phyloP scores from a whole-genome alignment of 1,140 invertebrate genomes.

The Copidosoma floridanum region DNA sequence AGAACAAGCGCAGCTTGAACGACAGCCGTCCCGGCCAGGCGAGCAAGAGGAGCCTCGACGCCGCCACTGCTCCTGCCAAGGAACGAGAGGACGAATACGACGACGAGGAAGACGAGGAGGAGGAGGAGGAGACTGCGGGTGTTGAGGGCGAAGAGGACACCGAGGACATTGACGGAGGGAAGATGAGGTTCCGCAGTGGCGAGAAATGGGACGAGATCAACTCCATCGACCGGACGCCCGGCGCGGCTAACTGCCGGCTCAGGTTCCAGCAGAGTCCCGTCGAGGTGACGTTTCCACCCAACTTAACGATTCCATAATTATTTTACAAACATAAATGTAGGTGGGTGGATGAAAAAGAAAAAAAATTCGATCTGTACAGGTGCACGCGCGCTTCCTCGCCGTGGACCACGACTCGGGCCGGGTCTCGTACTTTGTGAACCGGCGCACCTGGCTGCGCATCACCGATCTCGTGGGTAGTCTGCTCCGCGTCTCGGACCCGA shows the following conservation, averaged over 20 bases:
- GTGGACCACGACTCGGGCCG: constrained; percentile 89
- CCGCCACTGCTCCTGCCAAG: not conserved
- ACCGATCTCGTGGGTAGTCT: constrained; percentile 86
- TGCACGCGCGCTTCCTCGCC: constrained; percentile 85
- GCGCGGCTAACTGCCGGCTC: constrained; percentile 65
- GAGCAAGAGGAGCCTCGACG: constrained; percentile 7
- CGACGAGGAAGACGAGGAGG: constrained; percentile 26
- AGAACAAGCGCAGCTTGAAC: constrained; percentile 53
- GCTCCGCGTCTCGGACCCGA: constrained; percentile 82
- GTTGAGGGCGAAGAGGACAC: constrained; percentile 44
- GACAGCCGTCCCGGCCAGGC: not conserved
- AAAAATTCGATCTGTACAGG: too few relatives aligned
- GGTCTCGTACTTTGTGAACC: constrained; percentile 84
- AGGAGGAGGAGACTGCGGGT: constrained; percentile 35
- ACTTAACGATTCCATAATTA: not conserved
- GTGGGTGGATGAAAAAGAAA: too few relatives aligned
- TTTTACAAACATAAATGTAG: too few relatives aligned
- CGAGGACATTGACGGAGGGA: constrained; percentile 44
- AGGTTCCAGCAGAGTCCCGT: constrained; percentile 89
- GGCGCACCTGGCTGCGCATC: constrained; percentile 81
- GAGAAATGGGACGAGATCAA: constrained; percentile 60
- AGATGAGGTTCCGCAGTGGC: constrained; percentile 42
- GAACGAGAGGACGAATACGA: constrained; percentile 19
- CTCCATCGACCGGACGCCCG: constrained; percentile 47
- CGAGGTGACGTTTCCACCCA: constrained; percentile 57